phyloP scores from a whole-genome alignment of 2,797 vertebrate species.

The Luscinia luscinia region DNA sequence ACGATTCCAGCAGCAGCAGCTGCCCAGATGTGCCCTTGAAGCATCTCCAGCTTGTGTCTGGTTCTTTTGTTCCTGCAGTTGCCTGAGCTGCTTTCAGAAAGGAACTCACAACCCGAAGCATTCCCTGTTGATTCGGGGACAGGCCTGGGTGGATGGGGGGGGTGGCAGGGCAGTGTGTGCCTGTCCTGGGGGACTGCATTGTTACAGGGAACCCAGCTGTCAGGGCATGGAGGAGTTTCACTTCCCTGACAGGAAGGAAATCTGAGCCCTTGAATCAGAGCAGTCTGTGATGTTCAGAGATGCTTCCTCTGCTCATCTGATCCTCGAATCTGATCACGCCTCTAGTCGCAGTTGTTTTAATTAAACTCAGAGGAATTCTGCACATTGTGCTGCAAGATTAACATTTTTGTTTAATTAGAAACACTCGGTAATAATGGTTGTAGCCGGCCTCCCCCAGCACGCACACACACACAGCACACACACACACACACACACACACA shows the following conservation, averaged over 20 bases:
- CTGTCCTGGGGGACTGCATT: not conserved
- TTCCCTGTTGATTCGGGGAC: not conserved
- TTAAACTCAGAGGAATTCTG: constrained; percentile 78
- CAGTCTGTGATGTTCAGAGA: not conserved
- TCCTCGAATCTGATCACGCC: constrained; percentile 61
- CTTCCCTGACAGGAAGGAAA: constrained; percentile 53
- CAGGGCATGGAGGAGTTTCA: not conserved
- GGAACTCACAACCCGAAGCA: not conserved
- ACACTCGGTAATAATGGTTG: not conserved
- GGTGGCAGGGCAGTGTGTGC: not conserved
- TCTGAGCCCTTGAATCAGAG: not conserved
- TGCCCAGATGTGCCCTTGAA: constrained; percentile 54
- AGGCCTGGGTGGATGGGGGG: not conserved
- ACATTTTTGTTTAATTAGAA: constrained; percentile 79
- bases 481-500: not conserved
- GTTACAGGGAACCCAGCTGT: not conserved
- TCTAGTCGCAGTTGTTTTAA: constrained; percentile 73
- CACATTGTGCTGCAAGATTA: constrained; percentile 65
- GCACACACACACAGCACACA: no score
- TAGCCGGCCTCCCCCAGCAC: not conserved
- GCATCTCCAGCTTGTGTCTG: not conserved
- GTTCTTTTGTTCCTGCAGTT: constrained; percentile 4
- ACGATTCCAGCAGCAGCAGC: not conserved
- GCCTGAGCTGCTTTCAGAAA: not conserved
- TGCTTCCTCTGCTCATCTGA: constrained; percentile 14